Base-by-base conservation (phyloP, 2,888 invertebrate genomes). In the Erebia palarica region DNA sequence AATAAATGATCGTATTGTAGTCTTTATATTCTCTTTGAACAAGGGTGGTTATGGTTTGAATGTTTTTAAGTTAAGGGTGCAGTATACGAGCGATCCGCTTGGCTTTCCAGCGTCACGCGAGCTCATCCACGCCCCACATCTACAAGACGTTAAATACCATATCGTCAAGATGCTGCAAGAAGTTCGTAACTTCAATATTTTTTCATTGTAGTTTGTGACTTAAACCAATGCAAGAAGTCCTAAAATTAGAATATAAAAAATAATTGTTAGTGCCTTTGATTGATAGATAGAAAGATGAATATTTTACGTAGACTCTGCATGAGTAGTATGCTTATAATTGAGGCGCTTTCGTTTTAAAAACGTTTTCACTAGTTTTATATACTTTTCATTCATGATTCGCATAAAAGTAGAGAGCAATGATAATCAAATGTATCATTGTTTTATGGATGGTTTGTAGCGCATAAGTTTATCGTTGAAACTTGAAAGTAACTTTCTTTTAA, bases 91-190 rank as follows among this genome's bases (percentile, higher is more conserved):
- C 72, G 68, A 68, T 71, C 70, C 68, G 49, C 71, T 74, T 69
- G 69, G 73, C 73, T 78, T 78, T 78, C 75, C 73, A 75, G 65
- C 74, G 78, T 78, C 82, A 83, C 82, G 82, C 81, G 75, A 76
- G 73, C 76, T 75, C 73, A 73, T 76, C 74, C 74, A 73, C 75
- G 76, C 75, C 80, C 82, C 82, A 78, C 80, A 80, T 82, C 81
- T 75, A 76, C 80, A 80, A 71, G 77, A 80, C 79, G 80, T 80
- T 77, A 80, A 80, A 81, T 81, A 82, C 79, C 80, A 81, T 80
- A 78, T 14, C 63, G 49, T 13, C 16, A 18, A 14, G 9, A 21
- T 14, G 5, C 18, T 63, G 21, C 21, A 14, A 63, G 21, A 47
- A 63, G 16, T 18, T 47, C 13, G 47, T 44, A 61, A 61, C 44